Base-by-base conservation (phyloP, 2,113 vertebrate genomes). In the Arvicanthis niloticus region DNA sequence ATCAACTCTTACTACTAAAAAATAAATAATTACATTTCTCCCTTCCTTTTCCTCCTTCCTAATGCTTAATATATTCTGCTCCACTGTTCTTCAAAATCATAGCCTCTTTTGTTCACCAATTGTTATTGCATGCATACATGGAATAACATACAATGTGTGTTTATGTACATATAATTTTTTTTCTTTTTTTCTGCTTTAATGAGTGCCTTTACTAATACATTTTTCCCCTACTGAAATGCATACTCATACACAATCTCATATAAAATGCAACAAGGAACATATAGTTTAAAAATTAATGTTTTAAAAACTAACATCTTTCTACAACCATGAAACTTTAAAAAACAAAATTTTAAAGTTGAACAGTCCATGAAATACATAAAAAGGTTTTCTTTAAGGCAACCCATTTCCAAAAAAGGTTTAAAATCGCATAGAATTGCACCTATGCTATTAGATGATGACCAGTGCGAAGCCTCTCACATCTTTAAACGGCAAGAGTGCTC, bases 401-500 rank as follows among this genome's bases (percentile, higher is more conserved):
- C 62, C 82, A 90, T 0, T 72, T 68, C 40, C 88, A 95, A 53
- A n/a, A 42, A 82, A 92, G 75, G 34, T 93, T 92, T 82, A 90
- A n/a, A 53, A 73, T 86, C 56, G 65, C 19, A 88, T 75, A 67
- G 0, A 93, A 91, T 4, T 90, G 9, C 10, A 93, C 77, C 60
- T 97, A 81, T 88, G 91, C 88, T n/a, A n/a, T n/a, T n/a, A n/a
- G 95, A 93, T 65, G 76, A 86, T 58, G 34, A 80, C 88, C 76
- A 95, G 34, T 88, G 34, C 95, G 53, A 96, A 60, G 40, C 85
- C 86, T 95, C 58, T 91, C 85, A 95, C 62, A 40, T 21, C 93
- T 96, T 96, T 97, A 95, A 95, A 84, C 95, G 60, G 53, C 40
- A 91, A 92, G 40, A 96, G 12, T 89, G 81, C 68, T 91, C 81